Percentiles rank a stretch among this genome's conserved stretches.
These are phyloP conservation scores for Leptopilina drosophilae DNA, from an alignment of 2,888 invertebrate genomes.

Conservation along the genomic window DNA sequence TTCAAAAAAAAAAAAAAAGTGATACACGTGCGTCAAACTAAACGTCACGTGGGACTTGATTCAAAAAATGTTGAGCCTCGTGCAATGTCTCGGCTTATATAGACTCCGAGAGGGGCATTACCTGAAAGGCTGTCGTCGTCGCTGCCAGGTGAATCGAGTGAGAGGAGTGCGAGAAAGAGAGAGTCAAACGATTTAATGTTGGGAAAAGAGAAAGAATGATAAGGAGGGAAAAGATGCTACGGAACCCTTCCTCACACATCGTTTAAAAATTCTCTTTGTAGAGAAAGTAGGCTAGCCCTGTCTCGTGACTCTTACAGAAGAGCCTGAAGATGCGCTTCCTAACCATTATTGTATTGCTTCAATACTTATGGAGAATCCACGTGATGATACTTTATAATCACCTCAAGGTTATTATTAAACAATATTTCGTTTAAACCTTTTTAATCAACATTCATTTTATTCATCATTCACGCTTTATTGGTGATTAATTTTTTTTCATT, in stretches of 20 bases:
- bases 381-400: constrained; percentile 3
- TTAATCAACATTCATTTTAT: background rate
- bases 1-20: constrained; percentile 21
- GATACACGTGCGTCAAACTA: constrained; percentile 51
- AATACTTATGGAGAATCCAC: background rate
- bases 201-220: constrained; percentile 57
- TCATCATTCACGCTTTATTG: background rate
- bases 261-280: constrained; percentile 72
- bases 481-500: background rate
- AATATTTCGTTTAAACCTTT: background rate
- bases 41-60: constrained; percentile 59
- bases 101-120: constrained; percentile 66
- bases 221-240: constrained; percentile 47
- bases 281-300: constrained; percentile 75
- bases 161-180: constrained; percentile 57
- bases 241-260: constrained; percentile 62
- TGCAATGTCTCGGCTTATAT: constrained; percentile 72
- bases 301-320: constrained; percentile 44
- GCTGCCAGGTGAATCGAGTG: constrained; percentile 66
- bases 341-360: constrained; percentile 2
- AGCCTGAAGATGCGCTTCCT: constrained; percentile 62
- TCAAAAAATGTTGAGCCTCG: constrained; percentile 72
- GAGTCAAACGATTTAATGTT: constrained; percentile 51
- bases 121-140: constrained; percentile 46
- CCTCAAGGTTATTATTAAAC: constrained; percentile 34